Conservation (phyloP, 64 coral and sea anemone species). For the Actinia tenebrosa region DNA sequence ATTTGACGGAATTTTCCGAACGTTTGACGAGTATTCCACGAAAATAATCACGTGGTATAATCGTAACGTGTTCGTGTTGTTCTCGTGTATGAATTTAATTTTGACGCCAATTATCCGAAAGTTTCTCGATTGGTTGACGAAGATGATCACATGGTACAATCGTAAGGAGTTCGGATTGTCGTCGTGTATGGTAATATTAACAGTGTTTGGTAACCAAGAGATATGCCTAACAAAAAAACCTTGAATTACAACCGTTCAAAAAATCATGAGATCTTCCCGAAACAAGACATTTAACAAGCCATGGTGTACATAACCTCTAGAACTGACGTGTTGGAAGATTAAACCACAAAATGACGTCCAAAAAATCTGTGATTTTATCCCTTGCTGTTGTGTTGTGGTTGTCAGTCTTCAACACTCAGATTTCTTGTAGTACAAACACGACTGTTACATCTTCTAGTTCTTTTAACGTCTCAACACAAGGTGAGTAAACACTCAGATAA, state of each 20-base stretch:
- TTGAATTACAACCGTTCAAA: neutral
- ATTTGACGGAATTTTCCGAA: neutral
- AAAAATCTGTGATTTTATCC: neutral
- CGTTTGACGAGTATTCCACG: neutral
- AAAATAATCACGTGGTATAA: neutral
- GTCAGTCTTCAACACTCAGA: neutral
- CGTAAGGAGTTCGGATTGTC: neutral
- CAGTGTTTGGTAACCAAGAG: slow-evolving; percentile 3
- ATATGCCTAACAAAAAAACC: neutral
- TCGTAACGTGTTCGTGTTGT: neutral
- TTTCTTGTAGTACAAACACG: neutral
- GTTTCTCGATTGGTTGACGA: neutral
- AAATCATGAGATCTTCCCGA: neutral
- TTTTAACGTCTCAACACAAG: neutral
- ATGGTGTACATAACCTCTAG: neutral
- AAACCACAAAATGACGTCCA: neutral
- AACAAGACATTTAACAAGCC: neutral
- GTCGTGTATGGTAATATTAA: neutral
- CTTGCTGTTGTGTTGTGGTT: neutral
- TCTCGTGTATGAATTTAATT: neutral
- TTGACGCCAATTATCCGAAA: no score
- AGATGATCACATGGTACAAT: neutral
- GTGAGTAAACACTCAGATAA: neutral
- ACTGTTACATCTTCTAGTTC: neutral
- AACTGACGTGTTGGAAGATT: neutral